These are phyloP conservation scores for Netelia inedita DNA, from an alignment of 2,888 invertebrate genomes.

Conservation along the genomic window DNA sequence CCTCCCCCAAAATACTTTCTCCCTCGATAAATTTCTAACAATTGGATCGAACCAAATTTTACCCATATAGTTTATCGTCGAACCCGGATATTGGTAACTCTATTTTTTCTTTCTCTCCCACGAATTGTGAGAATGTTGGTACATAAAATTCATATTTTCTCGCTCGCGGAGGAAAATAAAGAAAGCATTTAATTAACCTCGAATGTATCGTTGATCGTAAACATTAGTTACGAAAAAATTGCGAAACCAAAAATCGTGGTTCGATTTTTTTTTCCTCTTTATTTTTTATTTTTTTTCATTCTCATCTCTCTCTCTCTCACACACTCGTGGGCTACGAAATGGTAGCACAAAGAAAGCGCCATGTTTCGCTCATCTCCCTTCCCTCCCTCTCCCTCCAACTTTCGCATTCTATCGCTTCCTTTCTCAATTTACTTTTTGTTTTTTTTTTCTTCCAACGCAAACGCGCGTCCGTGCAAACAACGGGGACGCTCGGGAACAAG, in stretches of 20 bases:
- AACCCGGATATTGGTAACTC: neutral
- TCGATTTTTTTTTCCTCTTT: neutral
- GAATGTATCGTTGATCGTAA: neutral
- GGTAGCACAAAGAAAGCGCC: conserved; percentile 27
- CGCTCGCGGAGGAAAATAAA: neutral
- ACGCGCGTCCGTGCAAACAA: conserved; percentile 64
- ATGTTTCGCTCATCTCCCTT: neutral
- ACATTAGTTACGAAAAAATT: neutral
- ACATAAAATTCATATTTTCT: neutral
- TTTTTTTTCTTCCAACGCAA: conserved; percentile 55
- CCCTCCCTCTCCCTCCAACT: conserved; percentile 19
- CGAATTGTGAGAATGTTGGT: neutral
- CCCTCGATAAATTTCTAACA: conserved; percentile 39
- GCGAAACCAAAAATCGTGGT: neutral
- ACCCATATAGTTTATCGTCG: conserved; percentile 16
- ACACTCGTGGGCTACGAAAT: neutral
- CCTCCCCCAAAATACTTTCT: conserved; percentile 20
- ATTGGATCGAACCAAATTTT: conserved; percentile 17
- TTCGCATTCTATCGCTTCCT: conserved; percentile 26
- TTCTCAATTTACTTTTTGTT: conserved; percentile 45
- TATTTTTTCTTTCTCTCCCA: neutral
- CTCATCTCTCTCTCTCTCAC: neutral
- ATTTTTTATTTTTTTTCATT: neutral
- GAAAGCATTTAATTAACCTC: neutral
- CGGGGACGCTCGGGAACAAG: conserved; percentile 60